Conservation (phyloP, 2,797 vertebrate species). For the Anguilla megastoma region DNA sequence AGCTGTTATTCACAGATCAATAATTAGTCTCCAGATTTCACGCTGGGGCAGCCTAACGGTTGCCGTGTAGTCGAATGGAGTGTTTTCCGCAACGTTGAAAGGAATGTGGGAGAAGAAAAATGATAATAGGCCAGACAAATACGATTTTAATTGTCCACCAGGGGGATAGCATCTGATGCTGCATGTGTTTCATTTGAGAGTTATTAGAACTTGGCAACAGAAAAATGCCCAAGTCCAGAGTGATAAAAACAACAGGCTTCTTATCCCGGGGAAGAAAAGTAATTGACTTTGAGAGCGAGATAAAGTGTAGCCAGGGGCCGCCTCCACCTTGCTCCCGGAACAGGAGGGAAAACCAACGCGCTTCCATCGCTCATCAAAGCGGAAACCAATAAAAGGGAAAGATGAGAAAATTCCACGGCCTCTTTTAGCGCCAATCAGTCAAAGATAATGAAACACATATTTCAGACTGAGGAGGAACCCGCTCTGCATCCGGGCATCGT, state of each 20-base stretch:
- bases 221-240: slow-evolving; percentile 20
- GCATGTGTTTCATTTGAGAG: slow-evolving; percentile 38
- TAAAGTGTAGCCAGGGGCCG: slow-evolving; percentile 23
- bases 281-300: slow-evolving; percentile 35
- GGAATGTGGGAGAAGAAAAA: slow-evolving; percentile 24
- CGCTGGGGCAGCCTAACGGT: background rate
- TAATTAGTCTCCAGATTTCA: slow-evolving; percentile 14
- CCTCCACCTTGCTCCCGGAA: background rate
- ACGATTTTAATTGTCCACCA: slow-evolving; percentile 41
- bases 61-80: background rate
- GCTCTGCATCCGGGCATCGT: background rate
- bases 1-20: slow-evolving; percentile 32
- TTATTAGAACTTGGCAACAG: slow-evolving; percentile 41
- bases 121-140: slow-evolving; percentile 35
- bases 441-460: slow-evolving; percentile 13
- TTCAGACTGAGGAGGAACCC: background rate
- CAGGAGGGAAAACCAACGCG: background rate
- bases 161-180: slow-evolving; percentile 38
- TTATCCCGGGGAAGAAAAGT: slow-evolving; percentile 36
- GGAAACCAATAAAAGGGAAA: slow-evolving; percentile 3
- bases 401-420: background rate
- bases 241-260: slow-evolving; percentile 30
- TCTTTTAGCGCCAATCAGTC: background rate
- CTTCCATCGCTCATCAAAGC: slow-evolving; percentile 12
- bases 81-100: slow-evolving; percentile 22